Evolutionary conservation across 1,140 invertebrate genomes (phyloP), one percentile per base, ranked within the genome.

Genomic region (Sitodiplosis mosellana): DNA sequence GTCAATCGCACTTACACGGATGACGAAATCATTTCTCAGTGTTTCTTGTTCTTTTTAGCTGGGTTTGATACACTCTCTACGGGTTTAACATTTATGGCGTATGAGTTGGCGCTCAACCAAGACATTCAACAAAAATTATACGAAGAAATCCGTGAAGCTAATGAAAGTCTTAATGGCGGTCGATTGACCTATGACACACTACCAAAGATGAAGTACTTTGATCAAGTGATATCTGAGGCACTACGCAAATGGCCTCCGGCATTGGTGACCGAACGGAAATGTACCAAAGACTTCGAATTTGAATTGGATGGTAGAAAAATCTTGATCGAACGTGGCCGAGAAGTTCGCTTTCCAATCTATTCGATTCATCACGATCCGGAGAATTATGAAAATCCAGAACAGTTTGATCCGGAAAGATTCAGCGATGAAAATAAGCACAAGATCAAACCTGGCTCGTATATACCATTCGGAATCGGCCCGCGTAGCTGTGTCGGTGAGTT

Each of bases 341-440:
- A 57, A 14, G 45, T 38, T 6, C 49, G 48, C 1, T 50, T 64
- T 8, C 58, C 61, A 2, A 36, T 53, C 8, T 63, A 51, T 46
- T 50, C 56, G 18, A 52, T 53, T 5, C 61, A 63, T 45, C 56
- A 58, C 15, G 59, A 63, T 49, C 53, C 58, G 0, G 15, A 45
- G 8, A 56, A 61, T 43, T 81, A 65, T 50, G 63, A 71, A 6
- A 64, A 79, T 47, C 76, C 78, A 2, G 66, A 72, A 14, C 54
- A 51, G 14, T 81, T 75, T 49, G 61, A 69, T 52, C 77, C 77
- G 0, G 74, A 79, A 34, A 57, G 76, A 44, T 81, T 80, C 53
- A 48, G 10, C 27, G 27, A 27, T 27, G 27, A 27, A 27, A 27
- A 27, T 27, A 27, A 27, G 27, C 3, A 27, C 65, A n/a, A 27